Conservation (phyloP, 2,113 vertebrate species). For the Sinocyclocheilus anshuiensis region DNA sequence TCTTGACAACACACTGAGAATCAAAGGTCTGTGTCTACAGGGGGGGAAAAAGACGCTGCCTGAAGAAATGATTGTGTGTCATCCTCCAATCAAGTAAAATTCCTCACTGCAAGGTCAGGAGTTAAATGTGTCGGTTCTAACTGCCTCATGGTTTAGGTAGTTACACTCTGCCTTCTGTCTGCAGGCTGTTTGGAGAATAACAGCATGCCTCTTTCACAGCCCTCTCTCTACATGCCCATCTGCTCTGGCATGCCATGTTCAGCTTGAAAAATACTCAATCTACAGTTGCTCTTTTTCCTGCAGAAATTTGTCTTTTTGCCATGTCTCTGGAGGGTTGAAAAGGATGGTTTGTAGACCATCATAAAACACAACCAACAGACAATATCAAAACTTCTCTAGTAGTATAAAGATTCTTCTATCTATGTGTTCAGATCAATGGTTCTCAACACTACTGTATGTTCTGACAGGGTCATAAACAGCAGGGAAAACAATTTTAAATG, state of each 20-base stretch:
- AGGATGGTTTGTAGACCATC: neutral
- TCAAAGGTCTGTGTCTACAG: conserved; percentile 7
- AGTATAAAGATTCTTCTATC: neutral
- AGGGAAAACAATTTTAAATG: neutral
- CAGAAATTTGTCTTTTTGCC: neutral
- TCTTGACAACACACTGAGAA: conserved; percentile 22
- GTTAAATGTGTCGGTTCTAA: conserved; percentile 28
- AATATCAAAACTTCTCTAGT: neutral
- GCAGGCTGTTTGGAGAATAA: conserved; percentile 52
- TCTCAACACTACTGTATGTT: neutral
- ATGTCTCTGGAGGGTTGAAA: conserved; percentile 4
- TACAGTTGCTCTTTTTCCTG: neutral
- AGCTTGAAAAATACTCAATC: neutral
- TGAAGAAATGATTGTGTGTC: neutral
- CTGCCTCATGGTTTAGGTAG: conserved; percentile 45
- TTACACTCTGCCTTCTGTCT: conserved; percentile 53
- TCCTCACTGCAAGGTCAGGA: conserved; percentile 23
- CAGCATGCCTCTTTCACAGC: conserved; percentile 41
- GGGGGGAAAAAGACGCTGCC: neutral
- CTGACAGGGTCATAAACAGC: neutral
- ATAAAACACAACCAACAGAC: neutral
- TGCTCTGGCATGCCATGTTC: conserved; percentile 52
- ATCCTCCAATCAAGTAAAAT: conserved; percentile 19
- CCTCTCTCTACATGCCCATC: conserved; percentile 54
- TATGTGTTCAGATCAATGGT: neutral